phyloP scores from a whole-genome alignment of 2,888 invertebrate species.

The Sinentomon sp. region DNA sequence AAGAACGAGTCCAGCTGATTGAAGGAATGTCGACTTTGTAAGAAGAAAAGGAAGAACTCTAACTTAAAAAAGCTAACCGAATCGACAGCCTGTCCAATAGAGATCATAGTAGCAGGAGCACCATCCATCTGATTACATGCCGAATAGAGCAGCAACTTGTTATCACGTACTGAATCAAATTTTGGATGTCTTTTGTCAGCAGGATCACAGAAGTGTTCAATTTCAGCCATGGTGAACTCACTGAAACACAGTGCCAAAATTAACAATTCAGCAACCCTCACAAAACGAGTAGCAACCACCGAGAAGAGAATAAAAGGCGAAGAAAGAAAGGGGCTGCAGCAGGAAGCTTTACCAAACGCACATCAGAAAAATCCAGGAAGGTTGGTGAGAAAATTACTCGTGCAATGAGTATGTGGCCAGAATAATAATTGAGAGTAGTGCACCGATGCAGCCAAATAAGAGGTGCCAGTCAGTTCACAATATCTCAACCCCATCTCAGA shows the following conservation, averaged over 20 bases:
- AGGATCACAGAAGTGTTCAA: slow-evolving; percentile 97
- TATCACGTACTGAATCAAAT: slow-evolving; percentile 46
- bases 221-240: slow-evolving; percentile 99
- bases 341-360: no score
- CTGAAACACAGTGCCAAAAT: slow-evolving; percentile 26
- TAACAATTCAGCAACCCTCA: no score
- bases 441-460: no score
- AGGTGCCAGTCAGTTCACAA: no score
- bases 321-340: no score
- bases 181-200: slow-evolving; percentile 61
- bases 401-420: no score
- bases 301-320: no score
- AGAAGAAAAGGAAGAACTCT: background rate
- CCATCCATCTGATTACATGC: slow-evolving; percentile 96
- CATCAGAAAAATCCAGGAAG: no score
- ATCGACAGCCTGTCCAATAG: slow-evolving; percentile 68
- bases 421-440: no score
- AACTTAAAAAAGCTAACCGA: slow-evolving; percentile 22
- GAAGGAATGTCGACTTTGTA: background rate
- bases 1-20: background rate
- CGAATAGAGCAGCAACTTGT: slow-evolving; percentile 58
- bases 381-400: no score
- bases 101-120: slow-evolving; percentile 41
- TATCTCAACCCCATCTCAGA: no score
- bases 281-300: no score